Percentiles rank a stretch among this genome's conserved stretches.
Evolutionary conservation across 2,797 vertebrate species (phyloP).

Genomic region (Argentina silus): DNA sequence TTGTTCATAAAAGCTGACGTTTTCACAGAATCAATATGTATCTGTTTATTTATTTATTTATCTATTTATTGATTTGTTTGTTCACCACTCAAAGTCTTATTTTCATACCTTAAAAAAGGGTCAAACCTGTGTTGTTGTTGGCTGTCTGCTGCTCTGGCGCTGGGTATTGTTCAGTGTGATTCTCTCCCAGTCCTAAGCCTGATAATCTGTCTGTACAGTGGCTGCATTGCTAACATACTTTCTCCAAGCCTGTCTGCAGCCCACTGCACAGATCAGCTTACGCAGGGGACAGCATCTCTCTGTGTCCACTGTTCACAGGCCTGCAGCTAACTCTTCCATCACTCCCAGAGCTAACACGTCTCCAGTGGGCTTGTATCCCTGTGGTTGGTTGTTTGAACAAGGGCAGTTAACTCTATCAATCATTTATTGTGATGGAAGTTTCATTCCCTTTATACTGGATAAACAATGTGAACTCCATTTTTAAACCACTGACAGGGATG

Average conservation of each 20-base stretch:
- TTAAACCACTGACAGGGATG: background rate
- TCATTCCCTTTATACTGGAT: background rate
- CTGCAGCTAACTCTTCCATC: background rate
- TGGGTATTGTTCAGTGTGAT: conserved; percentile 24
- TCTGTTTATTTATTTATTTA: conserved; percentile 32
- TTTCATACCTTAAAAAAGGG: background rate
- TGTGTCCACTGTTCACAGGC: background rate
- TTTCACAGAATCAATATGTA: background rate
- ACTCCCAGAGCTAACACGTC: background rate
- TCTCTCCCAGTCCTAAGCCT: conserved; percentile 34
- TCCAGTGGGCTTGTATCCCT: background rate
- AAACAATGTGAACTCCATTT: conserved; percentile 1
- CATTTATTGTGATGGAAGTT: background rate
- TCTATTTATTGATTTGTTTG: conserved; percentile 21
- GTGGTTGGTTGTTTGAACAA: background rate
- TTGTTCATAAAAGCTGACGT: background rate
- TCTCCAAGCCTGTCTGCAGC: conserved; percentile 43
- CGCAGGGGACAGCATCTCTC: background rate
- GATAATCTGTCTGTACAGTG: conserved; percentile 47
- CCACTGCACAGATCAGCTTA: conserved; percentile 61
- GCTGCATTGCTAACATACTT: conserved; percentile 61
- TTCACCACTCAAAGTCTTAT: conserved; percentile 1
- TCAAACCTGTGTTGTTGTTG: conserved; percentile 14
- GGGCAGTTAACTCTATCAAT: background rate
- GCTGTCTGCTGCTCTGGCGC: conserved; percentile 13